Base-by-base conservation (phyloP, 2,888 invertebrate species). In the Drosophila mimetica region DNA sequence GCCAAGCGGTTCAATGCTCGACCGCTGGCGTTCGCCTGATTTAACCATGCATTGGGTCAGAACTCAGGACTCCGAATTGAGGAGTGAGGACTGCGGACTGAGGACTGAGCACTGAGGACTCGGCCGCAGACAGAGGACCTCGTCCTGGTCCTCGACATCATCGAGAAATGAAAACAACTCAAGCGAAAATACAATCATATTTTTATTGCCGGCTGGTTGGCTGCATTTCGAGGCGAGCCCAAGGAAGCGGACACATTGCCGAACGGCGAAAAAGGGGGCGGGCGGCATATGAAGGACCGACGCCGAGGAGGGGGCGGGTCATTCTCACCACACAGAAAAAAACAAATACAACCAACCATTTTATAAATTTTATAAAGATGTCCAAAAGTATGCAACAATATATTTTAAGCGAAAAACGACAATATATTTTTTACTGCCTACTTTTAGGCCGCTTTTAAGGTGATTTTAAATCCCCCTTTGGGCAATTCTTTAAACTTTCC, bases 151-250 rank as follows among this genome's bases (percentile, higher is more conserved):
- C 73, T 74, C 82, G 84, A 87, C 82, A 87, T 88, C 88, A 82
- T 86, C 82, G 82, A 82, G 89, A 86, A 89, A 81, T 86, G 84
- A 86, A 90, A 90, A 78, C 87, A 89, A 89, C 88, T 90, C 90
- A 90, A 82, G 90, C 84, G 90, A 87, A 90, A 90, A 90, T 85
- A 89, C 86, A 90, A 90, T 90, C 90, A 90, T 90, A 90, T 89
- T 90, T 90, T 90, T 87, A 89, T 89, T 90, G 81, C 80, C 83
- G 85, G 78, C 86, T 88, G 88, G 88, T 80, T 86, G 81, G 79
- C 86, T 86, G 83, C 86, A 82, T 76, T 79, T 71, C 71, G 52
- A 59, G 46, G 44, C 71, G 41, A 53, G 52, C 57, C 65, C 66
- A 73, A 54, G 54, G 72, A 69, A 71, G 69, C 72, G 69, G 73